Conservation (phyloP, 1,140 invertebrate genomes). For the Amphibalanus amphitrite region DNA sequence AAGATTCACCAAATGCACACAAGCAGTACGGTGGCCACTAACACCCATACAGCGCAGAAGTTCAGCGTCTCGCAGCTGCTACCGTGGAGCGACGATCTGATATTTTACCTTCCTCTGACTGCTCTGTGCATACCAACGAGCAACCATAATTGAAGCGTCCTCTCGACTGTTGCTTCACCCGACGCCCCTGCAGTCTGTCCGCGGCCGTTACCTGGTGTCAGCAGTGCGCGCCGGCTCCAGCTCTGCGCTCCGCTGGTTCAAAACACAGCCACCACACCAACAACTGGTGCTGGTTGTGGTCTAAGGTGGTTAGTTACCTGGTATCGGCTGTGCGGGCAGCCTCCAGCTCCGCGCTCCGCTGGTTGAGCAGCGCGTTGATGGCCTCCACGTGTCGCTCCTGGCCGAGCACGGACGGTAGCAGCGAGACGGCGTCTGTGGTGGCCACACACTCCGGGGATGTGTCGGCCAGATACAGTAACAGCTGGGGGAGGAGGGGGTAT, state of each 20-base stretch:
- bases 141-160: no score
- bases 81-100: slow-evolving; percentile 29
- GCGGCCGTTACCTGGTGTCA: neutral
- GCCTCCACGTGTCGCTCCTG: slow-evolving; percentile 57
- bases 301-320: no score
- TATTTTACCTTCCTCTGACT: no score
- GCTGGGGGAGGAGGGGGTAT: slow-evolving; percentile 39
- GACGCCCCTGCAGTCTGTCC: no score
- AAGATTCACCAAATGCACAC: no score
- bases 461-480: slow-evolving; percentile 74
- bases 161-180: no score
- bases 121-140: no score
- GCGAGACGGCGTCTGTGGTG: slow-evolving; percentile 45
- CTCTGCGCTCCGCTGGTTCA: slow-evolving; percentile 52
- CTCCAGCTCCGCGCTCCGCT: slow-evolving; percentile 40
- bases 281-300: slow-evolving; percentile 49
- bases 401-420: slow-evolving; percentile 40
- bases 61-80: slow-evolving; percentile 67
- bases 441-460: slow-evolving; percentile 79
- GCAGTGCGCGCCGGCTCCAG: slow-evolving; percentile 12
- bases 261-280: slow-evolving; percentile 66
- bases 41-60: no score
- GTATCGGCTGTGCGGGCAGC: slow-evolving; percentile 2
- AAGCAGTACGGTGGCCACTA: no score
- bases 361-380: slow-evolving; percentile 61